Evolutionary conservation across 1,140 invertebrate species (phyloP).

Genomic region (Drosophila watanabei): DNA sequence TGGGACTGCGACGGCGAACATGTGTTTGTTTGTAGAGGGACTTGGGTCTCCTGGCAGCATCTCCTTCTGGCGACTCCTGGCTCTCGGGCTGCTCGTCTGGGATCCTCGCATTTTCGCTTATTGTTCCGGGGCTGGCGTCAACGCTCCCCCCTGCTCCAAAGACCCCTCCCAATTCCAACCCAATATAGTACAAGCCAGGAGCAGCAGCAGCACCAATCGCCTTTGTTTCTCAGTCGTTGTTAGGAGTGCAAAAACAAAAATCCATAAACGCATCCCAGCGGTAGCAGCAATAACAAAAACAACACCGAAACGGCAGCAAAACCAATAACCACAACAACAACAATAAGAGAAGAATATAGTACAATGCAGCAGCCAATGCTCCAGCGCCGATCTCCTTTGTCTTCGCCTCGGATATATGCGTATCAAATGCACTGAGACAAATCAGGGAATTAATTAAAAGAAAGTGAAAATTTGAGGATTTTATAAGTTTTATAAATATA

Average conservation of each 20-base stretch:
- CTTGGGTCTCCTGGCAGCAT: constrained; percentile 24
- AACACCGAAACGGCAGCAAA: constrained; percentile 49
- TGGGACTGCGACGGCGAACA: constrained; percentile 27
- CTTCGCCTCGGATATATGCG: constrained; percentile 17
- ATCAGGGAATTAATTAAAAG: background rate
- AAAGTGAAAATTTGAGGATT: background rate
- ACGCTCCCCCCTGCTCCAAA: constrained; percentile 19
- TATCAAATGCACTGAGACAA: constrained; percentile 5
- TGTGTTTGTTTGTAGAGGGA: constrained; percentile 55
- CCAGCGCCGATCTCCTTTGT: constrained; percentile 51
- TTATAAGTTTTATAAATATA: background rate
- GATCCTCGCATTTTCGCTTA: constrained; percentile 71
- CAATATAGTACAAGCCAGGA: constrained; percentile 14
- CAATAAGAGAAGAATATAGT: constrained; percentile 1
- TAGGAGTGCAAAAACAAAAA: constrained; percentile 72
- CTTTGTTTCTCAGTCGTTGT: constrained; percentile 59
- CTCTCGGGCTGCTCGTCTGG: constrained; percentile 8
- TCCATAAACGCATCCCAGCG: constrained; percentile 71
- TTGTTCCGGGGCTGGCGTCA: constrained; percentile 70
- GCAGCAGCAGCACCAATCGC: constrained; percentile 31
- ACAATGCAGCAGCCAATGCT: constrained; percentile 36
- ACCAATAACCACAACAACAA: constrained; percentile 47
- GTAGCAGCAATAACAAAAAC: constrained; percentile 57
- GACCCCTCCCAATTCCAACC: constrained; percentile 25
- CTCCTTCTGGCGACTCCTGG: constrained; percentile 13